These are phyloP conservation scores for Abramis brama DNA, from an alignment of 2,113 vertebrate species.

Conservation along the genomic window DNA sequence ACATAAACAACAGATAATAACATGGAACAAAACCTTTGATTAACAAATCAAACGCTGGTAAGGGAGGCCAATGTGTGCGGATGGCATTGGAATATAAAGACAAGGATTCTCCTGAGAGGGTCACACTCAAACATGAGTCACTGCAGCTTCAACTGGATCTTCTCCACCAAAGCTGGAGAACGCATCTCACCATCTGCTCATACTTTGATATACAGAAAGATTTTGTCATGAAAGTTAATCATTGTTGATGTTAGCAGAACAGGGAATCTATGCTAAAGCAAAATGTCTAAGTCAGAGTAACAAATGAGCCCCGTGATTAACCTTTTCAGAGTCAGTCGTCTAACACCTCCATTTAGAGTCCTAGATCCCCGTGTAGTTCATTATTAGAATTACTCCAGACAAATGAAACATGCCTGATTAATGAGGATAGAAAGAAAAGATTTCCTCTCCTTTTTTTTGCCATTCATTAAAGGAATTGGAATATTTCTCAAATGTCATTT, in stretches of 20 bases:
- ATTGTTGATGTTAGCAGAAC: slow-evolving; percentile 12
- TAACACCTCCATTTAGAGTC: not conserved
- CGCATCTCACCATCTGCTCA: slow-evolving; percentile 54
- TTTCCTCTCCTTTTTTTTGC: not conserved
- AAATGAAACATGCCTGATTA: not conserved
- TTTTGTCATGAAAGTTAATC: slow-evolving; percentile 36
- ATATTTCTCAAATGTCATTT: not conserved
- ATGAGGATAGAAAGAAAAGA: not conserved
- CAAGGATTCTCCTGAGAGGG: slow-evolving; percentile 36
- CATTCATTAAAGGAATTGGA: not conserved
- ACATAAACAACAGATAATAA: slow-evolving; percentile 50
- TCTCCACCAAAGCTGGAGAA: slow-evolving; percentile 42
- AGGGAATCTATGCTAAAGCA: slow-evolving; percentile 14
- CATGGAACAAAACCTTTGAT: slow-evolving; percentile 40
- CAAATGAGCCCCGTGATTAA: slow-evolving; percentile 13
- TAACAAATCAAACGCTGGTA: slow-evolving; percentile 49
- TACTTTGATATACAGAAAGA: slow-evolving; percentile 33
- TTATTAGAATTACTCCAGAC: slow-evolving; percentile 22
- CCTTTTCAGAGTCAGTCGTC: not conserved
- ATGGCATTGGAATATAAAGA: slow-evolving; percentile 29
- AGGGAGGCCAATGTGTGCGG: not conserved
- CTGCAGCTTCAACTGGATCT: slow-evolving; percentile 39
- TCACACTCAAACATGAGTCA: slow-evolving; percentile 52
- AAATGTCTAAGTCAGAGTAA: slow-evolving; percentile 19
- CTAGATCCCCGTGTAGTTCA: not conserved